A percentile compares a stretch with the other conserved stretches of the same genome.
phyloP scores from a whole-genome alignment of 1,140 invertebrate genomes.

The Sipha flava region DNA sequence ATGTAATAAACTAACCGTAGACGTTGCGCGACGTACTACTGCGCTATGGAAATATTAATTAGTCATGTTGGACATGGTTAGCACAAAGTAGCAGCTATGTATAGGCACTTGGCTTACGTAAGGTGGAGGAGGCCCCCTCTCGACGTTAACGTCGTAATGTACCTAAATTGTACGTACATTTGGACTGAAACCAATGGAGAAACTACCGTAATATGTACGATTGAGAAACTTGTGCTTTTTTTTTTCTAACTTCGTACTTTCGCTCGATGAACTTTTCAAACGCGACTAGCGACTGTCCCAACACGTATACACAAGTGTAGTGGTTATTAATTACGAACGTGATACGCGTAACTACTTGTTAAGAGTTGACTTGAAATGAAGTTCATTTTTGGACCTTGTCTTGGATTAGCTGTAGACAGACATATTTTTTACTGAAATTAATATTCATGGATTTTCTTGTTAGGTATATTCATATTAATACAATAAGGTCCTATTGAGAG shows the following conservation, averaged over 20 bases:
- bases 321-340: too few relatives aligned
- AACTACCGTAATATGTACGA: background rate
- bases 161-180: background rate
- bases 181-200: background rate
- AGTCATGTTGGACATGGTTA: background rate
- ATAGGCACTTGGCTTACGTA: background rate
- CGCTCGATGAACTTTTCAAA: background rate
- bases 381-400: too few relatives aligned
- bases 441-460: too few relatives aligned
- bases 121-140: background rate
- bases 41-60: conserved; percentile 6
- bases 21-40: background rate
- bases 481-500: too few relatives aligned
- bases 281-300: background rate
- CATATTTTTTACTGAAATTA: too few relatives aligned
- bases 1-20: background rate
- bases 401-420: too few relatives aligned
- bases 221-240: background rate
- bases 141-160: background rate
- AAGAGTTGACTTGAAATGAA: too few relatives aligned
- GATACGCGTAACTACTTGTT: too few relatives aligned
- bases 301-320: too few relatives aligned
- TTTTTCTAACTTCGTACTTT: background rate
- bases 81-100: background rate
- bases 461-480: too few relatives aligned